Conservation (phyloP, 2,113 vertebrate genomes). For the Dermatemys mawii region DNA sequence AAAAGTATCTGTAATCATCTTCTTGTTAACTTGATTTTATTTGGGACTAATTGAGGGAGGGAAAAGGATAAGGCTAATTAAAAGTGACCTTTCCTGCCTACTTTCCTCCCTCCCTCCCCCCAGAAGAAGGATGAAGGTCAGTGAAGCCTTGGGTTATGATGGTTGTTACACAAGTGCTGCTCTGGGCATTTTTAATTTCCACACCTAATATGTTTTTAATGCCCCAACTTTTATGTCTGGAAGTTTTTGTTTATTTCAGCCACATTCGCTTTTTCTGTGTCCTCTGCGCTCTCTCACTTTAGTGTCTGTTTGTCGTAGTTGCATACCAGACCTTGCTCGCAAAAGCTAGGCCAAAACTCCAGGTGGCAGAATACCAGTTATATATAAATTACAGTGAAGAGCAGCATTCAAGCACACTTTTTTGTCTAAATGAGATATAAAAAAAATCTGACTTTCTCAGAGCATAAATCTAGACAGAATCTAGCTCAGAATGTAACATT, state of each 20-base stretch:
- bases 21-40: constrained; percentile 38
- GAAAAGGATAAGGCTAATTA: constrained; percentile 17
- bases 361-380: constrained; percentile 53
- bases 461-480: constrained; percentile 51
- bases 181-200: not conserved
- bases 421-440: constrained; percentile 65
- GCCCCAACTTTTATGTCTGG: not conserved
- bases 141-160: not conserved
- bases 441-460: constrained; percentile 65
- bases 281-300: not conserved
- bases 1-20: constrained; percentile 12
- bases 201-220: not conserved
- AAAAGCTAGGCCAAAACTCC: constrained; percentile 47
- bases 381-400: constrained; percentile 54
- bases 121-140: not conserved
- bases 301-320: constrained; percentile 33
- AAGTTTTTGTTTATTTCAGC: constrained; percentile 3
- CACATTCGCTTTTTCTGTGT: not conserved
- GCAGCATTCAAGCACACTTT: constrained; percentile 10
- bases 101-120: no score
- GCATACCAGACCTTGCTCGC: constrained; percentile 32
- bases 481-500: constrained; percentile 48
- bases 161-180: not conserved
- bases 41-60: not conserved
- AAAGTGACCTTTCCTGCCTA: not conserved